Evolutionary conservation across 2,888 invertebrate species (phyloP), one percentile per base, ranked within the genome.

Genomic region (Eupsilia transversa): DNA sequence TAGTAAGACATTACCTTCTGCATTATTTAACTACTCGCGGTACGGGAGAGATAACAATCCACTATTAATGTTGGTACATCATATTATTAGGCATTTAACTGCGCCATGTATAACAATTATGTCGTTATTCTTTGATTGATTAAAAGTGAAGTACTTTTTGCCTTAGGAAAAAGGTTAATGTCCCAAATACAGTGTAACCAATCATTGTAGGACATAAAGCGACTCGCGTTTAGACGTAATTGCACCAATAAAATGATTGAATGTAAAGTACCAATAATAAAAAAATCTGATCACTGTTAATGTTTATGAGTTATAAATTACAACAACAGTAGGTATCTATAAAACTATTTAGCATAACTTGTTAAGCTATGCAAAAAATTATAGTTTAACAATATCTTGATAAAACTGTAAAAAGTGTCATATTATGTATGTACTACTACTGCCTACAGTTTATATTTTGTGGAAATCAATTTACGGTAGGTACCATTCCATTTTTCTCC

Each of bases 191-290:
- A 23, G 56, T 33, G 17, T 30, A 84, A 57, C 63, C 73, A 59
- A 68, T 74, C 61, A 83, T 86, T 77, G 57, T 67, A 35, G 64
- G 59, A 64, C 72, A 81, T 85, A 84, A 80, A 86, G 30, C 33
- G n/a, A 54, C 27, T n/a, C 43, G n/a, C 59, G 74, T 52, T 76
- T 74, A 27, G 41, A 30, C 56, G 52, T 81, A 80, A 86, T 86
- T 80, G 54, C 57, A 43, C n/a, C 52, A 60, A 86, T 76, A 72
- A 79, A 83, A 57, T 49, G 10, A 75, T 65, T 30, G 57, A 80
- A 68, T 65, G 64, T 61, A 43, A 33, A 27, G 38, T 30, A 33
- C 38, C 23, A 56, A 43, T 67, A 46, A 49, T 56, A 56, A 38
- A 83, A 46, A 80, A 59, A 52, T 27, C 10, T 27, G 43, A 33